Base-by-base conservation (phyloP, 1,140 invertebrate species). In the Tetragonula clypearis region DNA sequence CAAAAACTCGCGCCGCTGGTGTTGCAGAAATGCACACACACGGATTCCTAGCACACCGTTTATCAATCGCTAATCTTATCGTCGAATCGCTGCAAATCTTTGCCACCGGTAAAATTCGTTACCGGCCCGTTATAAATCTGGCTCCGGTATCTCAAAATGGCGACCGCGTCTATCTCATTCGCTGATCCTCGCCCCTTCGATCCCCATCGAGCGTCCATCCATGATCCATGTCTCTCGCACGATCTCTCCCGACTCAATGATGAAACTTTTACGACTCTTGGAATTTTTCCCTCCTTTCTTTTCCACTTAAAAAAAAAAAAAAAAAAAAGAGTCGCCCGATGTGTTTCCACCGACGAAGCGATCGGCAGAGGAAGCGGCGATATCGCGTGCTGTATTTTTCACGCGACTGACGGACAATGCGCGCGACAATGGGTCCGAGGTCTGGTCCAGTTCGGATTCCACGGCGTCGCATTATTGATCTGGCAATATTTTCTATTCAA, bases 61-160 rank as follows among this genome's bases (percentile, higher is more conserved):
- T 82, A 41, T 75, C 72, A 65, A n/a, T n/a, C 49, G 58, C 21
- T 58, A 66, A 76, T 55, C 21, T 76, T 66, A 55, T 75, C 71
- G 21, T 21, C 23, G 49, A 1, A n/a, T 82, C 69, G 56, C n/a
- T 73, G 69, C 19, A 82, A 55, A 55, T 66, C 49, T 82, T n/a
- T 66, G 49, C 41, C 30, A n/a, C 49, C 41, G 80, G 71, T 82
- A 65, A 82, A 82, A 53, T 75, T 82, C 49, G 72, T 66, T 75
- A 55, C 65, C 26, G 14, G 5, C 15, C 4, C 56, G 58, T 65
- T 56, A 82, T 53, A 41, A 75, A 75, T 82, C 72, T 75, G 53
- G 14, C 19, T 12, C 56, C 21, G 17, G 68, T 58, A 81, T 81
- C 79, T 49, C 35, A 53, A 81, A 73, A 55, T 6, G n/a, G 30